Evolutionary conservation across 1,140 invertebrate genomes (phyloP), one percentile per base, ranked within the genome.

Genomic region (Hesperophylax magnus): DNA sequence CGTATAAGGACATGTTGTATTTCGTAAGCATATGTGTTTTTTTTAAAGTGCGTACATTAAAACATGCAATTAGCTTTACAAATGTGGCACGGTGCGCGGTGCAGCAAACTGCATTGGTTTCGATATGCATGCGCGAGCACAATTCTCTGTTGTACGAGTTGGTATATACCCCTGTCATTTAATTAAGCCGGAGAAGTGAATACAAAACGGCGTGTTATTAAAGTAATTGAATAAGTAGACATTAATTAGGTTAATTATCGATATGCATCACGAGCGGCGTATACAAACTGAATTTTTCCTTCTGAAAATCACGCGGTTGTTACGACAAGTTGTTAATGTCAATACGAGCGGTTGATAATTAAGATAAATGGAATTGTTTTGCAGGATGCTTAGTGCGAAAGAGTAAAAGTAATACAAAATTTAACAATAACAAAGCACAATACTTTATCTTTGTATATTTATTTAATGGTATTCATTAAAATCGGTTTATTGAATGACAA

Each of bases 201-300:
- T 71, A 81, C 79, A 79, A 83, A 81, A 79, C 79, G 79, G 34
- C 52, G 31, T n/a, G 77, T 72, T 69, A 83, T 83, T 83, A 83
- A 72, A 69, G 79, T 81, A 83, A 83, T 83, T 83, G 82, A 83
- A 83, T 83, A 81, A 81, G 77, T 79, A 78, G 77, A 60, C 82
- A 81, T 83, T 81, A 78, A 83, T 79, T 63, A 39, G 82, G 79
- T 78, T 83, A 83, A 83, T 83, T 83, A 80, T 78, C 67, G 76
- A 80, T 81, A 76, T 83, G 82, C 82, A 80, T 65, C 82, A 60
- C 81, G 65, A 77, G 58, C 54, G 58, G 15, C 8, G 56, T 63
- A 24, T 52, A 34, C 54, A 63, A 61, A 14, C 24, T 61, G 20
- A 20, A 24, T 61, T 47, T 47, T 47, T 47, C 14, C 39, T 47